A percentile compares a stretch with the other conserved stretches of the same genome.
phyloP scores from a whole-genome alignment of 2,888 invertebrate genomes.

The Atethmia centrago region DNA sequence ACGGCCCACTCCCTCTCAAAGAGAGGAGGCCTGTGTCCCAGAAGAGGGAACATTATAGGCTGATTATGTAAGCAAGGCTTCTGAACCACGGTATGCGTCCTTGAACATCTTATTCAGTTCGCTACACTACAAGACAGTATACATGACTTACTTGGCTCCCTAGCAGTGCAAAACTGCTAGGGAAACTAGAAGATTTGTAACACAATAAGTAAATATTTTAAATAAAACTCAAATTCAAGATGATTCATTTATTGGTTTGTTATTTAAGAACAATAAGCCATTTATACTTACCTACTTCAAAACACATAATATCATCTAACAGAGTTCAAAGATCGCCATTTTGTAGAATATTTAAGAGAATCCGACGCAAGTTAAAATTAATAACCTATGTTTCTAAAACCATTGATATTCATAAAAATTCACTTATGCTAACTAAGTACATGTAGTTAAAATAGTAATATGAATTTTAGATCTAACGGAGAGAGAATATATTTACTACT shows the following conservation, averaged over 20 bases:
- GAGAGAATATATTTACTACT: conserved; percentile 68
- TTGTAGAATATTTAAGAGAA: conserved; percentile 73
- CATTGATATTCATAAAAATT: conserved; percentile 70
- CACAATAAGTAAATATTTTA: neutral
- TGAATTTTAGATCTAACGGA: conserved; percentile 63
- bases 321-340: conserved; percentile 80
- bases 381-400: conserved; percentile 67
- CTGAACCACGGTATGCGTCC: neutral
- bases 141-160: no score
- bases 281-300: conserved; percentile 84
- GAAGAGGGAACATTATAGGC: no score
- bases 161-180: neutral
- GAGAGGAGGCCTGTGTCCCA: no score
- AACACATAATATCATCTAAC: conserved; percentile 82
- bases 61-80: neutral
- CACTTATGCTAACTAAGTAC: conserved; percentile 71
- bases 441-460: conserved; percentile 71
- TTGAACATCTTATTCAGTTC: neutral
- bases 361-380: conserved; percentile 88
- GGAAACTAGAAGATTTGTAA: neutral
- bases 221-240: conserved; percentile 84
- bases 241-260: conserved; percentile 88
- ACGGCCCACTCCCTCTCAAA: no score
- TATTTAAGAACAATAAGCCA: conserved; percentile 88
- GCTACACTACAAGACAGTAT: neutral